Evolutionary conservation across 2,888 invertebrate genomes (phyloP).

Genomic region (Stenodema calcarata): DNA sequence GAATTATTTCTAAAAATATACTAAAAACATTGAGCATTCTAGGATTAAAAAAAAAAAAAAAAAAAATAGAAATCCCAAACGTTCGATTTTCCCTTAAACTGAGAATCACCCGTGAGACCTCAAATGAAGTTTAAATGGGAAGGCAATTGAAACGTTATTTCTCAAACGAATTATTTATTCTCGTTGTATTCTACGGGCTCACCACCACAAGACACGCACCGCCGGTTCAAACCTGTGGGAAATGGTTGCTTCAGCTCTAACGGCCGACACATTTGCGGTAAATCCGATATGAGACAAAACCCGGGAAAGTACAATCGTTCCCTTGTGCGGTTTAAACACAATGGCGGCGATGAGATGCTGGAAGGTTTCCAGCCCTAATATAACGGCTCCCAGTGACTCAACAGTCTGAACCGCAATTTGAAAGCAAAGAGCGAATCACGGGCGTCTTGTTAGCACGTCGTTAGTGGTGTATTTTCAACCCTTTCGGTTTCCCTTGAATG

Average conservation of each 20-base stretch:
- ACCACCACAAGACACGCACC: no score
- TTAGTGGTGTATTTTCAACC: background rate
- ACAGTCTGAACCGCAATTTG: slow-evolving; percentile 7
- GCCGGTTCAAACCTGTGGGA: no score
- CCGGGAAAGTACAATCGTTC: background rate
- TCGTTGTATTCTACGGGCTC: no score
- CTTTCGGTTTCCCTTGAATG: background rate
- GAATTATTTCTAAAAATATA: no score
- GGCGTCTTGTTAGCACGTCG: background rate
- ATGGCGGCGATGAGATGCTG: background rate
- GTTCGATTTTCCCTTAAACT: no score
- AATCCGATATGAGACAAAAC: background rate
- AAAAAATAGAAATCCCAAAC: no score
- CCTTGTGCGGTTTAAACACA: background rate
- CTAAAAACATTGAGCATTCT: no score
- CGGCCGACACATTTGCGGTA: background rate
- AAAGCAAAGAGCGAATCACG: slow-evolving; percentile 8
- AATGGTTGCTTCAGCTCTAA: background rate
- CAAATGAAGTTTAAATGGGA: no score
- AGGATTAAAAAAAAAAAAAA: no score
- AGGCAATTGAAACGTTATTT: no score
- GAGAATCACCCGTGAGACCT: no score
- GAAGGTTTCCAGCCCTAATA: background rate
- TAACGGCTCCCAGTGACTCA: slow-evolving; percentile 7
- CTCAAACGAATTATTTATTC: no score